These are phyloP conservation scores for Ylistrum balloti DNA, from an alignment of 1,140 invertebrate species.

Conservation along the genomic window DNA sequence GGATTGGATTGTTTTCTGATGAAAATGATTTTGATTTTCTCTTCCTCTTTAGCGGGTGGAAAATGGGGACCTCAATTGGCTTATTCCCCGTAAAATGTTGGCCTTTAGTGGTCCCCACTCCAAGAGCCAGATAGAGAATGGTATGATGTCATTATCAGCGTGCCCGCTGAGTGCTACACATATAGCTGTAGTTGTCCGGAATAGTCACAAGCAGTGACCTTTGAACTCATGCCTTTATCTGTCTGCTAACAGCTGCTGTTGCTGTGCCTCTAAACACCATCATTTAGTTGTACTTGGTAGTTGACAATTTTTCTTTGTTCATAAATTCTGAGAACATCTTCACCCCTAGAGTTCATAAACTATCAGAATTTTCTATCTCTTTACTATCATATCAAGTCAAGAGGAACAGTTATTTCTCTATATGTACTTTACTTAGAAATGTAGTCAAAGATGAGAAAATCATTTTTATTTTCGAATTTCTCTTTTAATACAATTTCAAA, in stretches of 20 bases:
- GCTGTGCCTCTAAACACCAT: conserved; percentile 31
- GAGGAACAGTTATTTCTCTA: too few species aligned
- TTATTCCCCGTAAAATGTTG: conserved; percentile 91
- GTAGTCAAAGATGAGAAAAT: too few species aligned
- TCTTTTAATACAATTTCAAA: too few species aligned
- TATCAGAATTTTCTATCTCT: too few species aligned
- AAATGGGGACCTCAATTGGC: conserved; percentile 78
- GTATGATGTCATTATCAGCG: conserved; percentile 80
- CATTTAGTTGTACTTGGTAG: not conserved
- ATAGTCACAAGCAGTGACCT: not conserved
- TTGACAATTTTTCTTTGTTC: not conserved
- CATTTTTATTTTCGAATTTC: too few species aligned
- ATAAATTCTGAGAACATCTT: not conserved
- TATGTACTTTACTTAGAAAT: too few species aligned
- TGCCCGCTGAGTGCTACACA: not conserved
- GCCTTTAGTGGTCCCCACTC: conserved; percentile 99
- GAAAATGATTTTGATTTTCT: conserved; percentile 53
- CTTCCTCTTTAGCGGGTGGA: conserved; percentile 71
- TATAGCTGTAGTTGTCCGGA: not conserved
- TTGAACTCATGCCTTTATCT: not conserved
- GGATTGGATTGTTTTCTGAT: not conserved
- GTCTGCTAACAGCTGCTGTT: conserved; percentile 30
- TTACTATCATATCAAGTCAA: too few species aligned
- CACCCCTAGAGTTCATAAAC: too few species aligned
- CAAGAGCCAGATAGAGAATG: conserved; percentile 91